A percentile compares a stretch with the other conserved stretches of the same genome.
These are phyloP conservation scores for Tragelaphus buxtoni DNA, from an alignment of 2,113 vertebrate species.

Conservation along the genomic window DNA sequence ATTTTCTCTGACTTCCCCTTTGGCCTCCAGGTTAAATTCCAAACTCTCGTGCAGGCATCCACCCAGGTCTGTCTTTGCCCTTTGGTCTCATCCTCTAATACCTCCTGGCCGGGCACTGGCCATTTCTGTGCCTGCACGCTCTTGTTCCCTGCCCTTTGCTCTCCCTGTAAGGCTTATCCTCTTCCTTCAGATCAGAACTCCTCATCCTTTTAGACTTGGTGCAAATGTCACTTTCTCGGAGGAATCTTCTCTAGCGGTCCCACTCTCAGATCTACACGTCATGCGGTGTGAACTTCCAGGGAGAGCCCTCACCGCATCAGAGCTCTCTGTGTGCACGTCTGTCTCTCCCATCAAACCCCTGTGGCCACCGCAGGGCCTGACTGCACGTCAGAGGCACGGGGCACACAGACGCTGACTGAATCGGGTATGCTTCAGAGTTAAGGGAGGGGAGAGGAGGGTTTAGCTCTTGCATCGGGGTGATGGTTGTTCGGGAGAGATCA, in stretches of 20 bases:
- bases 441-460: background rate
- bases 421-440: background rate
- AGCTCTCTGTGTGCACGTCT: background rate
- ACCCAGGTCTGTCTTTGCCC: background rate
- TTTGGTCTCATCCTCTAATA: background rate
- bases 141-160: background rate
- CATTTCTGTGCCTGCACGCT: background rate
- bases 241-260: background rate
- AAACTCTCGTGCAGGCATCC: background rate
- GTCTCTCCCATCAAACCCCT: background rate
- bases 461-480: background rate
- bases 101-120: background rate
- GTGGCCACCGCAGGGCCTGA: background rate
- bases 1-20: background rate
- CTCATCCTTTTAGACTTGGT: background rate
- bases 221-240: background rate
- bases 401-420: fast-evolving
- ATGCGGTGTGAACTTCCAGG: background rate
- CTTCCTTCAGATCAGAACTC: background rate
- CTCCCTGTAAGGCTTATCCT: background rate
- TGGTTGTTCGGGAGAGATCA: background rate
- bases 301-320: background rate
- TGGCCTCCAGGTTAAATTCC: background rate
- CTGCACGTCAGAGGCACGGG: background rate
- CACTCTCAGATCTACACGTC: background rate